Conservation (phyloP, 1,140 invertebrate genomes). For the Helicoverpa armigera region DNA sequence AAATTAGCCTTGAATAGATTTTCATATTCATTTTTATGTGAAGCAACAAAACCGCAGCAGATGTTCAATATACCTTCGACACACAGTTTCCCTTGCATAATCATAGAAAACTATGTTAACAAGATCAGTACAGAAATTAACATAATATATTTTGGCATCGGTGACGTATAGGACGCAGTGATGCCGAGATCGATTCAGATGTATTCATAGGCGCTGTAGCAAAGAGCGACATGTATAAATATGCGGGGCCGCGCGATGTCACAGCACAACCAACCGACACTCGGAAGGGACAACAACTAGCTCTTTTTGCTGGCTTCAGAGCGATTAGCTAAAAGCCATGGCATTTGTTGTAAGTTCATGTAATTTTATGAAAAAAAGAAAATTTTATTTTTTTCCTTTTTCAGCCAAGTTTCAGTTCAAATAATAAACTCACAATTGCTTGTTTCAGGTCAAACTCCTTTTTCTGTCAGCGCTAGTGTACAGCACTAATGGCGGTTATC, state of each 20-base stretch:
- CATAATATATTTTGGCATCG: slow-evolving; percentile 45
- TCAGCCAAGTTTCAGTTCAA: neutral
- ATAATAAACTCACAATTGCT: slow-evolving; percentile 34
- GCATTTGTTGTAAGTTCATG: slow-evolving; percentile 81
- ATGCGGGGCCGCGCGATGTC: slow-evolving; percentile 71
- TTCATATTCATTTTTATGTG: slow-evolving; percentile 13
- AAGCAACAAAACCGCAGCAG: slow-evolving; percentile 17
- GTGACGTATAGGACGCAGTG: slow-evolving; percentile 57
- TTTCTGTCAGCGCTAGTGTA: slow-evolving; percentile 72
- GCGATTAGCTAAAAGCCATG: slow-evolving; percentile 86
- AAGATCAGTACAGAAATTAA: slow-evolving; percentile 42
- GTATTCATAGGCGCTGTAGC: slow-evolving; percentile 76
- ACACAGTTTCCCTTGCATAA: slow-evolving; percentile 58
- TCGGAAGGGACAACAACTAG: slow-evolving; percentile 76
- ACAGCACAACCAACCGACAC: slow-evolving; percentile 76
- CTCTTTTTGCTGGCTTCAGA: slow-evolving; percentile 75
- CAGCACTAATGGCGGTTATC: slow-evolving; percentile 63
- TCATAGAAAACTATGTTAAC: slow-evolving; percentile 54
- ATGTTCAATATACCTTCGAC: slow-evolving; percentile 22
- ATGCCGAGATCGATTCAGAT: slow-evolving; percentile 61
- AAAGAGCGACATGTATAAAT: slow-evolving; percentile 80
- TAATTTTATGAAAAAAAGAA: slow-evolving; percentile 20
- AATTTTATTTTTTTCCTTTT: no score
- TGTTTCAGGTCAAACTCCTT: slow-evolving; percentile 76
- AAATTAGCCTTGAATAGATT: slow-evolving; percentile 24